Evolutionary conservation across 2,113 vertebrate genomes (phyloP).

Genomic region (Laterallus jamaicensis): DNA sequence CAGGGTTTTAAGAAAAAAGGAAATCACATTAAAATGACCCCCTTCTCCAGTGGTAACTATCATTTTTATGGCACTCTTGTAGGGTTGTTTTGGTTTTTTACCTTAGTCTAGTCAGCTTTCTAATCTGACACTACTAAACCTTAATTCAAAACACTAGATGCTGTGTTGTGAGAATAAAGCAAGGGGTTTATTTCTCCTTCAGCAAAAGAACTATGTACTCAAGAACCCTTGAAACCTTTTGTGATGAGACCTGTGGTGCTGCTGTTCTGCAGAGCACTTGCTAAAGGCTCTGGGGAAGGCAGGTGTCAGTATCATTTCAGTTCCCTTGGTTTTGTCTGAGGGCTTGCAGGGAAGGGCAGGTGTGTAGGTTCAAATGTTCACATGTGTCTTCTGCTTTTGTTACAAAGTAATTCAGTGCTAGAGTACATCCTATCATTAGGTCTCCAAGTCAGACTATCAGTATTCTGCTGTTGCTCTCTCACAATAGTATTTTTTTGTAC

Average conservation of each 20-base stretch:
- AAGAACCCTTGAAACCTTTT: background rate
- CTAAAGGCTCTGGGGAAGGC: background rate
- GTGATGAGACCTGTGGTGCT: background rate
- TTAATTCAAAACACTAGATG: conserved; percentile 55
- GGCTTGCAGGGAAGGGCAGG: background rate
- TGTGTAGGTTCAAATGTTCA: background rate
- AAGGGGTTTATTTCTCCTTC: conserved; percentile 3
- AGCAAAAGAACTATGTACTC: background rate
- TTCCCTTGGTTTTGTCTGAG: background rate
- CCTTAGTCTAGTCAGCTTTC: background rate
- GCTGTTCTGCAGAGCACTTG: background rate
- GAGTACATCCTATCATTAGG: background rate
- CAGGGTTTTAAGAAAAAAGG: background rate
- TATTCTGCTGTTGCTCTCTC: background rate
- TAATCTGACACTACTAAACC: conserved; percentile 9
- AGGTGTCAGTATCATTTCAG: background rate
- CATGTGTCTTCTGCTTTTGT: background rate
- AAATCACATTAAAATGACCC: background rate
- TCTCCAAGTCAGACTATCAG: background rate
- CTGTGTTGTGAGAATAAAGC: conserved; percentile 16
- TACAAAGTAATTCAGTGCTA: background rate
- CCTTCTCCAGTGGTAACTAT: background rate
- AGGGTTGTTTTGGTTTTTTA: background rate
- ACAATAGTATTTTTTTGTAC: background rate
- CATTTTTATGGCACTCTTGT: background rate